These are phyloP conservation scores for Rhinoderma darwinii DNA, from an alignment of 2,113 vertebrate species.

Conservation along the genomic window DNA sequence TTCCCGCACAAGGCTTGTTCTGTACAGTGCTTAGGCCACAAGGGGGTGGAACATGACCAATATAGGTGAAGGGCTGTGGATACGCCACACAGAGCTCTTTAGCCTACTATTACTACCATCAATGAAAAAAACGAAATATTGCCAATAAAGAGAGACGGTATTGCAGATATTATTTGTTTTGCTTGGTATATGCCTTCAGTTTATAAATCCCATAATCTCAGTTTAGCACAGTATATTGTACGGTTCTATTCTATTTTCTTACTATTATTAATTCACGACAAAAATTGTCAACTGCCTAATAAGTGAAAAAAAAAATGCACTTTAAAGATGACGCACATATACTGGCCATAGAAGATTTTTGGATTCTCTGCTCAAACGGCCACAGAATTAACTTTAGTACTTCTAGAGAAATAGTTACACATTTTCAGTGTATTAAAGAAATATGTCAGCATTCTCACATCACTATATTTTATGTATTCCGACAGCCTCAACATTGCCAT, in stretches of 20 bases:
- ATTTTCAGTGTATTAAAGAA: conserved; percentile 8
- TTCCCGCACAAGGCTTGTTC: too few relatives aligned
- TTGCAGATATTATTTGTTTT: too few relatives aligned
- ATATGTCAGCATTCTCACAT: conserved; percentile 27
- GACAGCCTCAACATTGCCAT: conserved; percentile 36
- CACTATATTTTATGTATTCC: conserved; percentile 36
- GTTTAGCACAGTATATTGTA: too few relatives aligned
- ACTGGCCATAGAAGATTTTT: neutral
- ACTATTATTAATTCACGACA: neutral
- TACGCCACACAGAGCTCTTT: too few relatives aligned
- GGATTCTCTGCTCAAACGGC: neutral
- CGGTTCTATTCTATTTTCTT: neutral
- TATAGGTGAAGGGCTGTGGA: too few relatives aligned
- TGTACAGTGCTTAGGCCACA: too few relatives aligned
- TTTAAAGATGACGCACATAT: neutral
- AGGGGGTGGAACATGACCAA: too few relatives aligned
- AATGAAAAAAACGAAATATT: too few relatives aligned
- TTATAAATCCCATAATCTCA: too few relatives aligned
- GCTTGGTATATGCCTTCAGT: too few relatives aligned
- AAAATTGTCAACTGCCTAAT: neutral
- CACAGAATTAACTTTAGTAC: neutral
- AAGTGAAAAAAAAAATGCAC: neutral
- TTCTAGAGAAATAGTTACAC: neutral
- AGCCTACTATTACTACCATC: too few relatives aligned
- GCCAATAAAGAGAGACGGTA: too few relatives aligned